These are phyloP conservation scores for Herpetotheres cachinnans DNA, from an alignment of 2,113 vertebrate genomes.

Conservation along the genomic window DNA sequence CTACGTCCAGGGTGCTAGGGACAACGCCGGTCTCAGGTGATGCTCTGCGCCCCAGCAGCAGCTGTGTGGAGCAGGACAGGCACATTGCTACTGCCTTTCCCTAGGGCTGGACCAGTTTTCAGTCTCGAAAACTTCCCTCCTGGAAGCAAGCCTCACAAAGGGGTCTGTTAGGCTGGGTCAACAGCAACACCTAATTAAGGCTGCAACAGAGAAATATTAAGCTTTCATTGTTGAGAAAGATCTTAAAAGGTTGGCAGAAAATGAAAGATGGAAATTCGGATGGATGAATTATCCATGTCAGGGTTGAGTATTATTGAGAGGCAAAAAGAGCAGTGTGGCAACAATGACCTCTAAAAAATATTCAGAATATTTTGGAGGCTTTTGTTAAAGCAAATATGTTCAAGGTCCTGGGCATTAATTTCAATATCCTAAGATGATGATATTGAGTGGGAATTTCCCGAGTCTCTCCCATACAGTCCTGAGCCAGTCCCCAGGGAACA, in stretches of 20 bases:
- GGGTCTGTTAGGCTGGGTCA: background rate
- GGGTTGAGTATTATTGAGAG: background rate
- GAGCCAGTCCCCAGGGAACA: background rate
- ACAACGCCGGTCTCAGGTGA: fast-evolving
- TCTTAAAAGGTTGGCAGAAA: background rate
- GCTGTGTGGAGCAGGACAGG: background rate
- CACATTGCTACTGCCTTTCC: background rate
- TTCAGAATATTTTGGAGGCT: background rate
- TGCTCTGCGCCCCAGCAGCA: background rate
- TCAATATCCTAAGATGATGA: background rate
- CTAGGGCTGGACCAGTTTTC: background rate
- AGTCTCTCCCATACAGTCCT: background rate
- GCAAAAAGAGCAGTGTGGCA: background rate
- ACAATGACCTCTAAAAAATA: background rate
- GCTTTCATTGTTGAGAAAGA: background rate
- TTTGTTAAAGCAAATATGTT: background rate
- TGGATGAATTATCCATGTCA: background rate
- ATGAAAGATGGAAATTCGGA: background rate
- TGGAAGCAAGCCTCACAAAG: background rate
- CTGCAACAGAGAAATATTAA: background rate
- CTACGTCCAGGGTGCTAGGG: background rate
- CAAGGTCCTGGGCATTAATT: background rate
- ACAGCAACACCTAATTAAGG: background rate
- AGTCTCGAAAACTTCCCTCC: background rate
- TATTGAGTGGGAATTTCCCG: background rate